A percentile compares a stretch with the other conserved stretches of the same genome.
phyloP scores from a whole-genome alignment of 53 echinoderm and acorn worm genomes.

The Mesocentrotus franciscanus region DNA sequence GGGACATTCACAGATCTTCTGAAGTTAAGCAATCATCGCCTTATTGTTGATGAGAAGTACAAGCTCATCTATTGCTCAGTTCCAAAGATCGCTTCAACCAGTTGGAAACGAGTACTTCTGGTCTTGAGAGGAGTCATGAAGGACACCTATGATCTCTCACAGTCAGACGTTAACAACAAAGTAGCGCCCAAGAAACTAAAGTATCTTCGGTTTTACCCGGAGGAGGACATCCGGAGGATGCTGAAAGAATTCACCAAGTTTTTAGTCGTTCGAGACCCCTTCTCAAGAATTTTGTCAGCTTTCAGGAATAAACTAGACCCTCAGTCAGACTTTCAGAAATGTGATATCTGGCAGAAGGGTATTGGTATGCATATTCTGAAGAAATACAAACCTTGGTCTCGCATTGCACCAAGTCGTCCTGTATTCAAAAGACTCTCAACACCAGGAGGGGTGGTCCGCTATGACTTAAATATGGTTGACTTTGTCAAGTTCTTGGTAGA shows the following conservation, averaged over 20 bases:
- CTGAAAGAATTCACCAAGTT: constrained; percentile 72
- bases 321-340: constrained; percentile 54
- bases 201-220: background rate
- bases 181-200: constrained; percentile 53
- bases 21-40: background rate
- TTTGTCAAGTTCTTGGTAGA: constrained; percentile 69
- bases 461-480: constrained; percentile 73
- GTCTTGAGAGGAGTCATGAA: constrained; percentile 72
- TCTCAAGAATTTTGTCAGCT: constrained; percentile 75
- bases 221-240: background rate
- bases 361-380: constrained; percentile 2
- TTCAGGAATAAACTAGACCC: constrained; percentile 79
- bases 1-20: background rate
- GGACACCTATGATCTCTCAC: constrained; percentile 64
- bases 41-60: constrained; percentile 68
- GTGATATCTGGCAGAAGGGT: constrained; percentile 46
- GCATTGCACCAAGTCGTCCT: background rate
- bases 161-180: constrained; percentile 69
- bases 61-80: constrained; percentile 76
- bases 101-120: constrained; percentile 81
- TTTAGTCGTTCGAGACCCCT: constrained; percentile 76
- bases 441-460: constrained; percentile 20
- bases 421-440: constrained; percentile 2
- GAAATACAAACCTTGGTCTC: background rate
- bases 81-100: constrained; percentile 83